Base-by-base conservation (phyloP, 2,797 vertebrate genomes). In the Xiphorhynchus erythropygius region DNA sequence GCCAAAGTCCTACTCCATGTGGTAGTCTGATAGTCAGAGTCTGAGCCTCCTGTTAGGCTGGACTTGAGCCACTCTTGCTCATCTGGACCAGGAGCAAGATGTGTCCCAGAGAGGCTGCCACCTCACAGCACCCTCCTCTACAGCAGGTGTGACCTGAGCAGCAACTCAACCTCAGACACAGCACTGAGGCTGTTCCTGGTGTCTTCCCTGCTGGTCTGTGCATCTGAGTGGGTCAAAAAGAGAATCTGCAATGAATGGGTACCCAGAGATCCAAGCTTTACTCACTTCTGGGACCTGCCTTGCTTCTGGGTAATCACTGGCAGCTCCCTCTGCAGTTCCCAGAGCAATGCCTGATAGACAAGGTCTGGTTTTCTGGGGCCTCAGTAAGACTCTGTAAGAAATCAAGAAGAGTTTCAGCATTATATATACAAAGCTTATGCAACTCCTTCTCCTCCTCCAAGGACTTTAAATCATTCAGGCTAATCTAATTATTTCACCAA, bases 401-500 rank as follows among this genome's bases (percentile, higher is more conserved):
- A 73, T 27, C 4, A 56, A 42, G 63, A 67, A 82, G 32, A 92
- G 11, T 6, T 84, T 88, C 53, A 63, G 35, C 22, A 46, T 76
- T 90, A 33, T 13, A 6, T 56, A 9, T 52, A 63, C 17, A 63
- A 76, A 71, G 41, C 28, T 90, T 84, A 84, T 33, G 37, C 56
- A 93, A 60, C 27, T 67, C n/a, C 59, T 85, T 11, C 75, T 64
- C 18, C 74, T 94, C 83, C 84, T 87, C 49, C 77, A 88, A 82
- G 59, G 23, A 33, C 18, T 93, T 90, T 89, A 94, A 90, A 96
- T 92, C 81, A 87, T 81, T 77, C 70, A 74, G 39, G 52, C 69
- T 93, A 94, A 94, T 92, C 84, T 80, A 92, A 91, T 94, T 96
- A 95, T 86, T 95, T 93, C 80, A 86, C 52, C 74, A 91, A 91